Base-by-base conservation (phyloP, 2,888 invertebrate species). In the Drosophila putrida region DNA sequence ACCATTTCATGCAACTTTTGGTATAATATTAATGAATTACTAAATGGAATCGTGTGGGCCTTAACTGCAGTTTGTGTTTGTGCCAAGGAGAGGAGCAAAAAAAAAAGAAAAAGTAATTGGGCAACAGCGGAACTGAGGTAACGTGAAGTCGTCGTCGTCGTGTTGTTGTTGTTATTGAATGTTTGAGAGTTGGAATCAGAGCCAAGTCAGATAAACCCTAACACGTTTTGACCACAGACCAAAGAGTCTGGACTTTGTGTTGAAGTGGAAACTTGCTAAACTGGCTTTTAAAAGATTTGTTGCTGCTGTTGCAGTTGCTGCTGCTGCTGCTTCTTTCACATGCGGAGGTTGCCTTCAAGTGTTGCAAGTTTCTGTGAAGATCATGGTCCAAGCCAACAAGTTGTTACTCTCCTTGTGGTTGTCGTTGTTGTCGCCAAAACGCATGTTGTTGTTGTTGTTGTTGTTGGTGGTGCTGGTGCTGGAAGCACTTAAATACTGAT, bases 341-440 rank as follows among this genome's bases (percentile, higher is more conserved):
- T 35, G 61, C 55, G 65, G 64, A 64, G 58, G 68, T 54, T 73
- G 73, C 59, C 75, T 74, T 69, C 75, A 78, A 75, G 75, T 87
- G 72, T 82, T 86, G 88, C 89, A 75, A 78, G 84, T 85, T 89
- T 85, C 65, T 83, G 35, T 82, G 89, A 87, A 87, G 87, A 87
- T 87, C 87, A 87, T 81, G 87, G 90, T 82, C 83, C 86, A 49
- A 47, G 70, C 82, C 70, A 75, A 78, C 81, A 74, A 78, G 63
- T 82, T 78, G 75, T 67, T 78, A 66, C 44, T 46, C 44, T 71
- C 74, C 69, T 62, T 75, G 62, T 43, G 39, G 50, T 55, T 75
- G 68, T 64, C 68, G 76, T 69, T 86, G 82, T 79, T 88, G 82
- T 83, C 88, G 82, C 88, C 82, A 82, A 88, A 57, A 82, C 82